phyloP scores from a whole-genome alignment of 1,140 invertebrate species.

The Hyles vespertilio region DNA sequence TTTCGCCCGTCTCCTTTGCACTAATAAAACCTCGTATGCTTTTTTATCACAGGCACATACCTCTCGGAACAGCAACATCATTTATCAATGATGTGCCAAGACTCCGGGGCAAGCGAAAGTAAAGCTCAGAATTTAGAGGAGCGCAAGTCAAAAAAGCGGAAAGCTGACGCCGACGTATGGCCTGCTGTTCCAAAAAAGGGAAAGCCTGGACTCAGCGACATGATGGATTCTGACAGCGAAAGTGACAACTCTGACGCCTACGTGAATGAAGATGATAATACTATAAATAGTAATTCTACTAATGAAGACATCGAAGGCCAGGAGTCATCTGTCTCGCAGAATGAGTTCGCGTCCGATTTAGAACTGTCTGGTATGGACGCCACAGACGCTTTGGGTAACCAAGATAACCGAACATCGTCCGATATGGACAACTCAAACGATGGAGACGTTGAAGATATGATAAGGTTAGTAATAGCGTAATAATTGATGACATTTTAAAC shows the following conservation, averaged over 20 bases:
- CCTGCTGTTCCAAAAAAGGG: slow-evolving; percentile 54
- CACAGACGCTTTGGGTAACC: slow-evolving; percentile 72
- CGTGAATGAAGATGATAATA: slow-evolving; percentile 72
- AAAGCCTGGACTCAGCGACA: slow-evolving; percentile 56
- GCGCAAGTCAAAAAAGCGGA: slow-evolving; percentile 67
- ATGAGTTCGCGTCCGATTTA: slow-evolving; percentile 78
- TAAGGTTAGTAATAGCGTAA: slow-evolving; percentile 55
- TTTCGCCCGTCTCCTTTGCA: too few relatives aligned
- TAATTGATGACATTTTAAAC: too few relatives aligned
- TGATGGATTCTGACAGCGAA: slow-evolving; percentile 80
- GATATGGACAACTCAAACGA: slow-evolving; percentile 79
- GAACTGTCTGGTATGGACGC: slow-evolving; percentile 80
- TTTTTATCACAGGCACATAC: slow-evolving; percentile 46
- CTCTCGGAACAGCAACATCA: slow-evolving; percentile 72
- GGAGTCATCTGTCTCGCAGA: slow-evolving; percentile 76
- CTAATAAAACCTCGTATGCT: too few relatives aligned
- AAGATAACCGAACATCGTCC: slow-evolving; percentile 72
- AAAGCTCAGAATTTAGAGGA: slow-evolving; percentile 47
- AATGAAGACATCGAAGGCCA: slow-evolving; percentile 72
- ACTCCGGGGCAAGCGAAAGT: slow-evolving; percentile 29
- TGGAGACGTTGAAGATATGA: slow-evolving; percentile 78
- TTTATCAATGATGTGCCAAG: slow-evolving; percentile 61
- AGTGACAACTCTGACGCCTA: slow-evolving; percentile 78
- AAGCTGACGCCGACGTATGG: slow-evolving; percentile 57
- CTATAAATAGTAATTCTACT: slow-evolving; percentile 67